phyloP scores from a whole-genome alignment of 2,797 vertebrate species.

The Apodemus agrarius region DNA sequence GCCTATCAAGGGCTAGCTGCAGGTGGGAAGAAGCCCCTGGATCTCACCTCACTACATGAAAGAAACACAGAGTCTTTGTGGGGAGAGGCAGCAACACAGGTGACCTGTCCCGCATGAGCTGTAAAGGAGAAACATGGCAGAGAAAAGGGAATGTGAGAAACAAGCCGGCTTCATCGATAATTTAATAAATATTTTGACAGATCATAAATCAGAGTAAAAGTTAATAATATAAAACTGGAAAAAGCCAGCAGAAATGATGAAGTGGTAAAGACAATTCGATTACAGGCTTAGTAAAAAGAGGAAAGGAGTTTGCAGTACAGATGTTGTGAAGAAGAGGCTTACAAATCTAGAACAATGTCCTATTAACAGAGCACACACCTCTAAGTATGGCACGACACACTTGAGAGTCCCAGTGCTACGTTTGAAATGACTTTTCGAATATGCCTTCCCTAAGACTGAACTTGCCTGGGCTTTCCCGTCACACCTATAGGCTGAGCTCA shows the following conservation, averaged over 20 bases:
- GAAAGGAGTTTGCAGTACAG: background rate
- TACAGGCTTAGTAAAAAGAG: background rate
- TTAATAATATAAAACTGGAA: background rate
- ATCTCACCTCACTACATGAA: conserved; percentile 95
- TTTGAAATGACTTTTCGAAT: background rate
- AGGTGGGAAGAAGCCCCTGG: background rate
- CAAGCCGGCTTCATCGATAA: background rate
- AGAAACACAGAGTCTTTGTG: conserved; percentile 94
- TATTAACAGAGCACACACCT: background rate
- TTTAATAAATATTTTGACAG: background rate
- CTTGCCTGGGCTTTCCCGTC: background rate
- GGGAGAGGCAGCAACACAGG: conserved; percentile 93
- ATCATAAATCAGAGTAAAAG: background rate
- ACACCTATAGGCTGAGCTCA: background rate
- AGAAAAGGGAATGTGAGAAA: background rate
- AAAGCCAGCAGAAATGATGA: background rate
- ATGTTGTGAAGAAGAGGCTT: background rate
- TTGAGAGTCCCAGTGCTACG: background rate
- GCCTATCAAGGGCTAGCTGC: background rate
- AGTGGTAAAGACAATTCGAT: conserved; percentile 1
- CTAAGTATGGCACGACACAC: background rate
- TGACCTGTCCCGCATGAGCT: conserved; percentile 93
- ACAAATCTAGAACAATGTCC: background rate
- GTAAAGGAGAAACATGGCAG: conserved; percentile 68
- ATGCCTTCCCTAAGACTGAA: background rate